phyloP scores from a whole-genome alignment of 2,797 vertebrate species.

The Ceyx erithaca region DNA sequence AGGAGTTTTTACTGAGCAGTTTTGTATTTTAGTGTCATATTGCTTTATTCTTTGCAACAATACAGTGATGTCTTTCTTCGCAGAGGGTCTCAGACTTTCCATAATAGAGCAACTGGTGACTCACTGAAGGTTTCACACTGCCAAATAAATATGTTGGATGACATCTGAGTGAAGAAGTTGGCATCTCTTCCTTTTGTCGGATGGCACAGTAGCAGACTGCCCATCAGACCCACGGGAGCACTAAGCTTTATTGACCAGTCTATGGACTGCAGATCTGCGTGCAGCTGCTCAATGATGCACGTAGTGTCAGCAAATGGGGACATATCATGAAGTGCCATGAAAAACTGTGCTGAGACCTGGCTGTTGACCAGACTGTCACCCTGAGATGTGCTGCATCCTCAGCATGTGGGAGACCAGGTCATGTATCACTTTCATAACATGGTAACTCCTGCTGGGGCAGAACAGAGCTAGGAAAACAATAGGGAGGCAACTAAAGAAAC shows the following conservation, averaged over 20 bases:
- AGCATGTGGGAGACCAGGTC: background rate
- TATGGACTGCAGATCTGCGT: background rate
- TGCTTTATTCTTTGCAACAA: background rate
- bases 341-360: fast-evolving
- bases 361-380: no score
- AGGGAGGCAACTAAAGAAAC: background rate
- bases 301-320: background rate
- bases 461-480: background rate
- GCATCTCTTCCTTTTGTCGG: background rate
- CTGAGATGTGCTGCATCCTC: background rate
- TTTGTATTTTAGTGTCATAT: background rate
- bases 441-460: background rate
- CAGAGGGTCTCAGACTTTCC: conserved; percentile 18
- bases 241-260: background rate
- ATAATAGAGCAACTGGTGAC: background rate
- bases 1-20: background rate
- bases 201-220: background rate
- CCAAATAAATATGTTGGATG: background rate
- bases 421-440: fast-evolving
- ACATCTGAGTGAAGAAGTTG: background rate
- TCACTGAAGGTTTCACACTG: background rate
- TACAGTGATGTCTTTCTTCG: background rate
- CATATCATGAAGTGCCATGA: fast-evolving
- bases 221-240: background rate
- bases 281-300: background rate